These are phyloP conservation scores for Drosophila infuscata DNA, from an alignment of 2,888 invertebrate species.

Conservation along the genomic window DNA sequence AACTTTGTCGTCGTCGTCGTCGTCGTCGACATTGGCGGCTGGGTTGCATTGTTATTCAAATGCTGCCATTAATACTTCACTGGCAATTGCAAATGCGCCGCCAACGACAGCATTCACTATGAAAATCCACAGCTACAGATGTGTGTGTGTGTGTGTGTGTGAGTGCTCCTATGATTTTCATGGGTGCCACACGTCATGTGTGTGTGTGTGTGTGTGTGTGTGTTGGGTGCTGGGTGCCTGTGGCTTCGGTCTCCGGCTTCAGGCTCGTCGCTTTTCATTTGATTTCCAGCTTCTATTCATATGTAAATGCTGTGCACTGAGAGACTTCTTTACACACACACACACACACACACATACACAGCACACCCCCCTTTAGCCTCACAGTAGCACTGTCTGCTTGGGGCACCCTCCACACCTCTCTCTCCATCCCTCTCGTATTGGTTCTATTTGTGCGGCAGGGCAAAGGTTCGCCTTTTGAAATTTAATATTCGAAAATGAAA, in stretches of 20 bases:
- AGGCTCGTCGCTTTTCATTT: conserved; percentile 51
- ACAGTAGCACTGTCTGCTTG: conserved; percentile 2
- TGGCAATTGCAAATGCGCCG: conserved; percentile 68
- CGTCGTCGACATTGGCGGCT: conserved; percentile 20
- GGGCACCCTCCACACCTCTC: background rate
- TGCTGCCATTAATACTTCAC: conserved; percentile 78
- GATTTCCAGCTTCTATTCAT: conserved; percentile 64
- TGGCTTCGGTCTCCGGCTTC: conserved; percentile 24
- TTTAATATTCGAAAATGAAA: conserved; percentile 68
- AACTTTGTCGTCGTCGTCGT: conserved; percentile 38
- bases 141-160: background rate
- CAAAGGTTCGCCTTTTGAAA: conserved; percentile 45
- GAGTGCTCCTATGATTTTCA: conserved; percentile 19
- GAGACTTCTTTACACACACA: conserved; percentile 20
- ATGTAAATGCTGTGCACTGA: conserved; percentile 63
- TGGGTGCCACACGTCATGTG: conserved; percentile 25
- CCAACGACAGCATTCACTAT: conserved; percentile 21
- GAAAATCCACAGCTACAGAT: conserved; percentile 13
- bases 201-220: conserved; percentile 16
- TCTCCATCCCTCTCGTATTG: background rate
- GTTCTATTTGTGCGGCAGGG: conserved; percentile 5
- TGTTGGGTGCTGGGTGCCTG: conserved; percentile 15
- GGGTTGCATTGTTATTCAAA: conserved; percentile 74
- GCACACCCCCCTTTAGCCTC: background rate
- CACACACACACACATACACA: conserved; percentile 18